Evolutionary conservation across 2,888 invertebrate species (phyloP).

Genomic region (Hanleya hanleyi): DNA sequence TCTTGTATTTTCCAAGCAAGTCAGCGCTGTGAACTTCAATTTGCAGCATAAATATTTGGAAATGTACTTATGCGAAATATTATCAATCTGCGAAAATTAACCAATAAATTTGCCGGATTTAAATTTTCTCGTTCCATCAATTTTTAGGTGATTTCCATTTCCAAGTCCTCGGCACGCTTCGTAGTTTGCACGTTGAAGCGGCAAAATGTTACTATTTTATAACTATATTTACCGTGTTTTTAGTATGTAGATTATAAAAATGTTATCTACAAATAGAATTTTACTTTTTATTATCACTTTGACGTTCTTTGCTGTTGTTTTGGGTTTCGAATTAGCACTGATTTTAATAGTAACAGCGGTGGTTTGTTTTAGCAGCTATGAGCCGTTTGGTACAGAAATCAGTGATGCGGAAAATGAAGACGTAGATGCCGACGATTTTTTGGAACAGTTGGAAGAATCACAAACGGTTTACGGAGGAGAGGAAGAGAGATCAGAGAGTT

Average conservation of each 20-base stretch:
- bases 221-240: background rate
- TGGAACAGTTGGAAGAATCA: background rate
- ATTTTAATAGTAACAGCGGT: background rate
- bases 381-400: background rate
- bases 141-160: too few species aligned
- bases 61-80: background rate
- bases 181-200: too few species aligned
- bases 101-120: background rate
- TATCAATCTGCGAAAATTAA: background rate
- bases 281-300: background rate
- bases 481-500: background rate
- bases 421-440: background rate
- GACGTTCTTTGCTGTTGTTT: background rate
- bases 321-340: background rate
- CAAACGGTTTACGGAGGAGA: background rate
- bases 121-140: background rate
- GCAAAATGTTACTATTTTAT: background rate
- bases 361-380: slow-evolving; percentile 1
- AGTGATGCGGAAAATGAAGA: background rate
- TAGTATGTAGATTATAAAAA: background rate
- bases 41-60: too few species aligned
- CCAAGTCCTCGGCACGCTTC: too few species aligned
- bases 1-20: too few species aligned
- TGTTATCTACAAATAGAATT: slow-evolving; percentile 2
- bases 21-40: too few species aligned